Conservation (phyloP, 2,888 invertebrate species). For the Cheilosia pagana region DNA sequence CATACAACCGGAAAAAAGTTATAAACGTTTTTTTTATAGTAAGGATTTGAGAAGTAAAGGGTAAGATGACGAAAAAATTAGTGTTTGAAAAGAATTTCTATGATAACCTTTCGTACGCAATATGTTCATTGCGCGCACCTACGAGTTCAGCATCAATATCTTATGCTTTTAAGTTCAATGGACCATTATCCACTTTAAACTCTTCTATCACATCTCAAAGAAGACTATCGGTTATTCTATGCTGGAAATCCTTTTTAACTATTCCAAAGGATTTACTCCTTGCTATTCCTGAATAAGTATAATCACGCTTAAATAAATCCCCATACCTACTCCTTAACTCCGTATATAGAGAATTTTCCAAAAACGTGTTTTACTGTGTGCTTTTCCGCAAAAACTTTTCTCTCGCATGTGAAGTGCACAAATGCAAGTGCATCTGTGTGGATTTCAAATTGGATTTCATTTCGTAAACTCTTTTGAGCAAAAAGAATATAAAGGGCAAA, state of each 20-base stretch:
- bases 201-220: constrained; percentile 15
- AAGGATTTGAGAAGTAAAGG: too few relatives aligned
- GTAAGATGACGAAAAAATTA: too few relatives aligned
- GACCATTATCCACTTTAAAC: constrained; percentile 10
- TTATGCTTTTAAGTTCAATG: constrained; percentile 4
- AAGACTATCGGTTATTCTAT: constrained; percentile 5
- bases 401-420: constrained; percentile 1
- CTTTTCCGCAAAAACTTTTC: constrained; percentile 24
- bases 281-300: constrained; percentile 26
- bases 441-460: constrained; percentile 40
- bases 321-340: not conserved
- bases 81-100: too few relatives aligned
- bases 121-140: too few relatives aligned
- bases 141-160: constrained; percentile 1
- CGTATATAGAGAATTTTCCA: not conserved
- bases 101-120: too few relatives aligned
- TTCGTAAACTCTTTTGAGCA: constrained; percentile 25
- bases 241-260: constrained; percentile 20
- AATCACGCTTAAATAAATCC: constrained; percentile 39
- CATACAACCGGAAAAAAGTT: too few relatives aligned
- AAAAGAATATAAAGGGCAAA: constrained; percentile 9
- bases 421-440: constrained; percentile 20
- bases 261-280: constrained; percentile 24
- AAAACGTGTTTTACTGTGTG: constrained; percentile 21
- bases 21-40: too few relatives aligned